Base-by-base conservation (phyloP, 2,888 invertebrate species). In the Tethea ocularis region DNA sequence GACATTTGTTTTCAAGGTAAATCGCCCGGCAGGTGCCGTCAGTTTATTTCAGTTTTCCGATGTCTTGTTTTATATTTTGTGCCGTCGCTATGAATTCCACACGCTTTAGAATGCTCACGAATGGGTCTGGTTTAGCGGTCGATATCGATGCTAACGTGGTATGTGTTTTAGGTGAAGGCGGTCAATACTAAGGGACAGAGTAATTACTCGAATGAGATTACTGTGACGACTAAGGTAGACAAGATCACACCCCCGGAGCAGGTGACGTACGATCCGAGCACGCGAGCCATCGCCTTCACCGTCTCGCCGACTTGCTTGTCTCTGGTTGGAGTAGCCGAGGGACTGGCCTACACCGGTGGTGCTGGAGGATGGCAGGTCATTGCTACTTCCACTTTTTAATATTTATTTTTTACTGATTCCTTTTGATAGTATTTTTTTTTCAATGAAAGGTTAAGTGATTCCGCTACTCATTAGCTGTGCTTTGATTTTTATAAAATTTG, bases 141-240 rank as follows among this genome's bases (percentile, higher is more conserved):
- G 59, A 80, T 20, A 11, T 20, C 51, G 46, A 11, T 54, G 41
- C 58, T 72, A 60, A 72, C 60, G 52, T 58, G 8, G 56, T 65
- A 60, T 66, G 29, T 59, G 61, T 62, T 84, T 8, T 83, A 96
- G 95, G 95, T 97, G 61, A 97, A 97, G 88, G 98, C 98, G 0
- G 94, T 97, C 66, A 98, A 98, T 80, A 96, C 97, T 0, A 97
- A 97, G 85, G 97, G 97, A 17, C 95, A 96, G 69, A 98, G 98
- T 64, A 97, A 97, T 68, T 97, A 96, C 78, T 98, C 98, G 0
- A 97, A 97, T 74, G 97, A 97, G 82, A 95, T 97, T 53, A 94
- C 95, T 1, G 96, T 96, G 51, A 96, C 96, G 5, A 98, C 98
- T 0, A 96, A 96, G 73, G 97, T 98, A 20, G 97, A 97, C 69